Evolutionary conservation across 2,113 vertebrate species (phyloP).

Genomic region (Marmota monax): DNA sequence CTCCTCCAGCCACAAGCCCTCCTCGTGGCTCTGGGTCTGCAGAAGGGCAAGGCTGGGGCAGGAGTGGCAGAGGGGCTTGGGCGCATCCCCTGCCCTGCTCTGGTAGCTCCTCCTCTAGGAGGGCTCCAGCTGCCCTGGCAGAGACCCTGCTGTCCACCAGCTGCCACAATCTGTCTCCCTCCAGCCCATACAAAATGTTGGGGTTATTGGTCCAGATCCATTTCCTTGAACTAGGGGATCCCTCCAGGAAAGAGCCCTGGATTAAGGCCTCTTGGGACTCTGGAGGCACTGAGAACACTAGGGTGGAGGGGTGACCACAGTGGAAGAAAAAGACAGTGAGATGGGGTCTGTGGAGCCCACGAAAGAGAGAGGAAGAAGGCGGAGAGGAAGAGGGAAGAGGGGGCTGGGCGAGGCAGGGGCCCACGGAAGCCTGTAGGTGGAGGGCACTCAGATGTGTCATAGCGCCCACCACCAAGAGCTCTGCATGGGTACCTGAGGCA

Average conservation of each 20-base stretch:
- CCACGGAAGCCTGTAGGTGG: background rate
- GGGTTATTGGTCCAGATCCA: background rate
- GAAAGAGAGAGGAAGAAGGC: background rate
- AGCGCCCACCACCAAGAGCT: background rate
- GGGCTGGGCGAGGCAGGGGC: fast-evolving
- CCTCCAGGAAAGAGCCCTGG: background rate
- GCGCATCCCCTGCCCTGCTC: no score
- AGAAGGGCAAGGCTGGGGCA: background rate
- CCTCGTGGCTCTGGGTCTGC: slow-evolving; percentile 81
- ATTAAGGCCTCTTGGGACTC: background rate
- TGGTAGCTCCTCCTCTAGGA: background rate
- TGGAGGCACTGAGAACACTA: background rate
- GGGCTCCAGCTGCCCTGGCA: background rate
- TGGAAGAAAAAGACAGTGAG: background rate
- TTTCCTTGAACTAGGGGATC: background rate
- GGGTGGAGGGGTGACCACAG: background rate
- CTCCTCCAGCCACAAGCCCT: slow-evolving; percentile 77
- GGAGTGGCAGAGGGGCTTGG: fast-evolving
- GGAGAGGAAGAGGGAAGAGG: background rate
- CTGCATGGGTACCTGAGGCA: slow-evolving; percentile 80
- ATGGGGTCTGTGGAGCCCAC: background rate
- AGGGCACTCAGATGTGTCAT: fast-evolving
- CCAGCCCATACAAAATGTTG: background rate
- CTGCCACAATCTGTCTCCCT: background rate
- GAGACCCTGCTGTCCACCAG: background rate